phyloP scores from a whole-genome alignment of 1,140 invertebrate species.

The Hydropsyche tenuis region DNA sequence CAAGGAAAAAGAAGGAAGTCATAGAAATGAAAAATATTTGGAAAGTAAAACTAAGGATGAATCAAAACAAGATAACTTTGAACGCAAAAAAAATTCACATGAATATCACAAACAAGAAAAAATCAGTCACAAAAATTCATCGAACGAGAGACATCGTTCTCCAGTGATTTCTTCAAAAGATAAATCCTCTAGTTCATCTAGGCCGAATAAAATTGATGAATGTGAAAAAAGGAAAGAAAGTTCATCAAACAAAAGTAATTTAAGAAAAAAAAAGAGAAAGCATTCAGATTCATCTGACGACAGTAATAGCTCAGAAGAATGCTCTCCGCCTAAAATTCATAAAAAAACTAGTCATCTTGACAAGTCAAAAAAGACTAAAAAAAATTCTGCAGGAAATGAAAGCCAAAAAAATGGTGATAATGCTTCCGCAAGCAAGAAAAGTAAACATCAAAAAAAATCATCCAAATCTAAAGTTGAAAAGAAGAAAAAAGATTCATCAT shows the following conservation, averaged over 20 bases:
- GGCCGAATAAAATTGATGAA: not conserved
- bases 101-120: not conserved
- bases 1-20: not conserved
- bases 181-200: constrained; percentile 1
- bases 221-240: not conserved
- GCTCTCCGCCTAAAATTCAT: constrained; percentile 29
- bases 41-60: not conserved
- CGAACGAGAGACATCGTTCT: not conserved
- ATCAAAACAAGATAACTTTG: not conserved
- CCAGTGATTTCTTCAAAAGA: not conserved
- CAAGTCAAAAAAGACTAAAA: not conserved
- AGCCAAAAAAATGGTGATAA: not conserved
- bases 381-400: not conserved
- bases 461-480: constrained; percentile 29
- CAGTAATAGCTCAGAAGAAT: not conserved
- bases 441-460: constrained; percentile 17
- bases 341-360: not conserved
- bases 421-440: constrained; percentile 3
- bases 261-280: constrained; percentile 35
- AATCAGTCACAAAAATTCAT: not conserved
- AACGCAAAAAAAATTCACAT: not conserved
- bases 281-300: constrained; percentile 2
- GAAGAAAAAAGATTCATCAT: constrained; percentile 43
- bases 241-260: not conserved
- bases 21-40: not conserved